phyloP scores from a whole-genome alignment of 2,113 vertebrate species.

The Onychostruthus taczanowskii region DNA sequence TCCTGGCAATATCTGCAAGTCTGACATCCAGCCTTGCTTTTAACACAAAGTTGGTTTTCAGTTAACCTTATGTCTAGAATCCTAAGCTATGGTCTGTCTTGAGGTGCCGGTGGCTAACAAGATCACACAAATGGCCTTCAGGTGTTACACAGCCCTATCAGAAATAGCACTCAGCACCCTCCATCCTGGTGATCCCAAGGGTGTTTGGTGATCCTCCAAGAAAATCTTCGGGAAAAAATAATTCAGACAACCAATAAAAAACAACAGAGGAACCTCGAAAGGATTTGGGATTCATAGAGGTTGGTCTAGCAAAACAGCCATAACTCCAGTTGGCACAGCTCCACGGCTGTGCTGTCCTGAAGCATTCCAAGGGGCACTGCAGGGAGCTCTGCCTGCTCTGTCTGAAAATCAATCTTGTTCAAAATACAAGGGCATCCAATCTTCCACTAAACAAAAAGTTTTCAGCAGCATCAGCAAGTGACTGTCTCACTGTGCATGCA shows the following conservation, averaged over 20 bases:
- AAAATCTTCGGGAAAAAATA: neutral
- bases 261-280: neutral
- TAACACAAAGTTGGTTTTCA: neutral
- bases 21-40: neutral
- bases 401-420: neutral
- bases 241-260: neutral
- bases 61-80: neutral
- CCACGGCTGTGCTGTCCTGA: neutral
- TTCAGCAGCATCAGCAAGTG: neutral
- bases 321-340: neutral
- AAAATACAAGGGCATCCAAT: neutral
- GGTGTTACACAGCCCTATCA: neutral
- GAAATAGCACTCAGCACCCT: neutral
- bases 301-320: neutral
- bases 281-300: rapidly evolving
- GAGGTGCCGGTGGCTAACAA: neutral
- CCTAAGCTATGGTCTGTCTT: neutral
- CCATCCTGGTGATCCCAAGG: neutral
- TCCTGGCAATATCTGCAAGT: neutral
- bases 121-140: neutral
- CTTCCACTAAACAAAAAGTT: neutral
- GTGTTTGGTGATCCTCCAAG: neutral
- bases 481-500: rapidly evolving
- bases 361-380: neutral
- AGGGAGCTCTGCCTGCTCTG: neutral